Percentiles rank a stretch among this genome's conserved stretches.
Evolutionary conservation across 2,888 invertebrate genomes (phyloP).

Genomic region (Cryptosula pallasiana): DNA sequence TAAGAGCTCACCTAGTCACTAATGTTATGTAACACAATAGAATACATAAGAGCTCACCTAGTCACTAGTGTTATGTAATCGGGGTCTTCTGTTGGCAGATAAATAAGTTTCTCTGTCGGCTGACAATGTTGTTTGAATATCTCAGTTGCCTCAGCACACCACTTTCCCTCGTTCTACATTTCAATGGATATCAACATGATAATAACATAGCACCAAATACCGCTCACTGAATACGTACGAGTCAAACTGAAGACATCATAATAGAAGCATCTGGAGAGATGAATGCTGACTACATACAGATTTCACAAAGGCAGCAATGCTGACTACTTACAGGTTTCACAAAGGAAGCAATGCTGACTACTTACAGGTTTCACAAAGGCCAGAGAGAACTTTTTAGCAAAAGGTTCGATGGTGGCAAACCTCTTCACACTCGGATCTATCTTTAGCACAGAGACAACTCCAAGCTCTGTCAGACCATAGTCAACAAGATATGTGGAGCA

Average conservation of each 20-base stretch:
- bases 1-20: too few relatives aligned
- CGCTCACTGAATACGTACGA: not conserved
- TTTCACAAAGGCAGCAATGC: too few relatives aligned
- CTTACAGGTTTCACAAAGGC: slow-evolving; percentile 18
- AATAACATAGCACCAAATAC: not conserved
- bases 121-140: slow-evolving; percentile 3
- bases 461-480: not conserved
- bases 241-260: too few relatives aligned
- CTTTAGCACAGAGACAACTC: not conserved
- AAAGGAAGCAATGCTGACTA: too few relatives aligned
- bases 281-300: too few relatives aligned
- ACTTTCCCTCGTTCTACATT: not conserved
- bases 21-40: too few relatives aligned
- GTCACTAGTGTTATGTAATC: slow-evolving; percentile 2
- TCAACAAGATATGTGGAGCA: slow-evolving; percentile 7
- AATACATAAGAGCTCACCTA: not conserved
- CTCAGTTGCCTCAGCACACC: not conserved
- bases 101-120: not conserved
- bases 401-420: slow-evolving; percentile 11
- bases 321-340: too few relatives aligned
- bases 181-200: not conserved
- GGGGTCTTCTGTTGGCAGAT: slow-evolving; percentile 12
- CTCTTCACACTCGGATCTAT: slow-evolving; percentile 7
- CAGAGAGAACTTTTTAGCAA: not conserved
- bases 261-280: too few relatives aligned